These are phyloP conservation scores for Ophion costatus DNA, from an alignment of 2,888 invertebrate genomes.

Conservation along the genomic window DNA sequence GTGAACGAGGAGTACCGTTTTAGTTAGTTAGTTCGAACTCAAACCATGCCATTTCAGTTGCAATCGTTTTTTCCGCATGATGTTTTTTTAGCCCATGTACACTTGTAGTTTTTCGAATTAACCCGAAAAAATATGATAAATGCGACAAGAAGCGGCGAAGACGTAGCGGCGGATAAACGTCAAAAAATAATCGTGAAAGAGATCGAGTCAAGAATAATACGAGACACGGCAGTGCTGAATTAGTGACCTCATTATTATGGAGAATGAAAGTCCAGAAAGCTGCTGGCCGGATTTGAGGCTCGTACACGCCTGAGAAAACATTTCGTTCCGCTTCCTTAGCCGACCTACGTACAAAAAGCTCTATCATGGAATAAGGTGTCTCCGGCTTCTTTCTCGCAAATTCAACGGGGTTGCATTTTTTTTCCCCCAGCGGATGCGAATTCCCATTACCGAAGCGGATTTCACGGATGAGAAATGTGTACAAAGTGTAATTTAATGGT, in stretches of 20 bases:
- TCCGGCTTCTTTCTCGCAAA: background rate
- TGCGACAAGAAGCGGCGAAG: background rate
- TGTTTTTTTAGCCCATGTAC: background rate
- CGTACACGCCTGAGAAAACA: slow-evolving; percentile 49
- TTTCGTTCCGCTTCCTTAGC: slow-evolving; percentile 18
- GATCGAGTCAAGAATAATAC: background rate
- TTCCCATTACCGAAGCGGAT: too few species aligned
- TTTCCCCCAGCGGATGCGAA: background rate
- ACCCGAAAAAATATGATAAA: background rate
- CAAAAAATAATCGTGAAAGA: slow-evolving; percentile 1
- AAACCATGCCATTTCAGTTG: too few species aligned
- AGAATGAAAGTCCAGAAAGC: slow-evolving; percentile 24
- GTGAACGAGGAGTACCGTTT: slow-evolving; percentile 13
- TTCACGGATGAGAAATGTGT: too few species aligned
- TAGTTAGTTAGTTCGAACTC: background rate
- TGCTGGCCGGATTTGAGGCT: slow-evolving; percentile 8
- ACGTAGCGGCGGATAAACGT: background rate
- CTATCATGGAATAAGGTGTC: slow-evolving; percentile 16
- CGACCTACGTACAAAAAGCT: slow-evolving; percentile 7
- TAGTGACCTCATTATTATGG: slow-evolving; percentile 33
- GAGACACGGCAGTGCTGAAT: slow-evolving; percentile 16
- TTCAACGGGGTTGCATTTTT: slow-evolving; percentile 24
- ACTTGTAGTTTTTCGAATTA: background rate
- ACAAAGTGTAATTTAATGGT: too few species aligned
- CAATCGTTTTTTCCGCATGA: background rate